Base-by-base conservation (phyloP, 2,797 vertebrate genomes). In the Ctenochaetus hawaiiensis region DNA sequence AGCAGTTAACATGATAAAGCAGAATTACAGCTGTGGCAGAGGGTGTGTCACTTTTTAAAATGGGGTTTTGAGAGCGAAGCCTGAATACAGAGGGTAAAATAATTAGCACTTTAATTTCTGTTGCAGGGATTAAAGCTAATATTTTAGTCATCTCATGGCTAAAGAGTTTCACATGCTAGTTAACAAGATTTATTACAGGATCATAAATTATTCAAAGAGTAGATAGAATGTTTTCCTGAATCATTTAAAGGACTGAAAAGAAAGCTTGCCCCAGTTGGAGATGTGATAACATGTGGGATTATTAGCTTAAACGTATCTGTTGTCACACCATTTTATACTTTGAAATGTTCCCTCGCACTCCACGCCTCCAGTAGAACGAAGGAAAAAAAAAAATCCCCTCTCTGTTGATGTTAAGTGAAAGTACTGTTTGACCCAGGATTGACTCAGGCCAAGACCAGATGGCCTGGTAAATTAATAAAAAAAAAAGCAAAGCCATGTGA, bases 361-460 rank as follows among this genome's bases (percentile, higher is more conserved):
- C 37, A 58, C 2, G 45, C 52, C 67, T 78, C 23, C 26, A 61
- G 70, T 6, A 62, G 12, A 44, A 18, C 14, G 18, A 20, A 20
- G 5, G 39, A 41, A 17, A 14, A 59, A 67, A 63, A 57, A 68
- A 61, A 66, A 67, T n/a, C 17, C 59, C 48, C 41, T 41, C 51
- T 77, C 72, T 65, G 69, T 85, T 84, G 84, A 89, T 41, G 82
- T 84, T 85, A 83, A 90, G 80, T 83, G 75, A 86, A 91, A 89
- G 82, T 81, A 70, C 76, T 84, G 84, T 91, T 91, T 92, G 90
- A 92, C 84, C 91, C 43, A 52, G 22, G 65, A 82, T 68, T 89
- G 91, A 91, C 90, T 90, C 62, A 45, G 86, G 83, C 83, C 77
- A 62, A 73, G 82, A 81, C 78, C 90, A 92, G 87, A 92, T 92